A percentile compares a stretch with the other conserved stretches of the same genome.
Conservation (phyloP, 1,140 invertebrate genomes). For the Anadara kagoshimensis region DNA sequence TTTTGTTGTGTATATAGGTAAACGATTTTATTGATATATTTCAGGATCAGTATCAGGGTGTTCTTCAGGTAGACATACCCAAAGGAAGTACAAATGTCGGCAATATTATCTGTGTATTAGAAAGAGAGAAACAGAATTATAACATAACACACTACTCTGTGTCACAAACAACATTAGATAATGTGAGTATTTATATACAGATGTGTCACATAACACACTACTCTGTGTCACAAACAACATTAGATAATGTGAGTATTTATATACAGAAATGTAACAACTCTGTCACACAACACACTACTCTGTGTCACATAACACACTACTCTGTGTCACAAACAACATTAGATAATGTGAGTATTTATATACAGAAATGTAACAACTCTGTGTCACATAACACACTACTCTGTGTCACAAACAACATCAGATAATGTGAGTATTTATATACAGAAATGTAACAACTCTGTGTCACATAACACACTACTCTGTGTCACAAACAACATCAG, state of each 20-base stretch:
- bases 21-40: conserved; percentile 5
- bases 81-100: conserved; percentile 45
- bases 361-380: too few relatives aligned
- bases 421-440: too few relatives aligned
- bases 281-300: background rate
- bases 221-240: conserved; percentile 16
- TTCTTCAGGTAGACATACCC: conserved; percentile 82
- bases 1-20: background rate
- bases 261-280: too few relatives aligned
- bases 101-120: conserved; percentile 62
- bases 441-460: too few relatives aligned
- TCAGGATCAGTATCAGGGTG: conserved; percentile 63
- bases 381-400: too few relatives aligned
- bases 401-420: too few relatives aligned
- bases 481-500: too few relatives aligned
- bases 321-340: background rate
- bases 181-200: conserved; percentile 47
- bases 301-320: background rate
- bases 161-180: conserved; percentile 75
- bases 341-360: too few relatives aligned
- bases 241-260: conserved; percentile 8
- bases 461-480: too few relatives aligned
- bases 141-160: conserved; percentile 74
- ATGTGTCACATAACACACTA: background rate
- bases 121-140: conserved; percentile 55